Evolutionary conservation across 2,113 vertebrate species (phyloP), one percentile per base, ranked within the genome.

Genomic region (Scomber colias): DNA sequence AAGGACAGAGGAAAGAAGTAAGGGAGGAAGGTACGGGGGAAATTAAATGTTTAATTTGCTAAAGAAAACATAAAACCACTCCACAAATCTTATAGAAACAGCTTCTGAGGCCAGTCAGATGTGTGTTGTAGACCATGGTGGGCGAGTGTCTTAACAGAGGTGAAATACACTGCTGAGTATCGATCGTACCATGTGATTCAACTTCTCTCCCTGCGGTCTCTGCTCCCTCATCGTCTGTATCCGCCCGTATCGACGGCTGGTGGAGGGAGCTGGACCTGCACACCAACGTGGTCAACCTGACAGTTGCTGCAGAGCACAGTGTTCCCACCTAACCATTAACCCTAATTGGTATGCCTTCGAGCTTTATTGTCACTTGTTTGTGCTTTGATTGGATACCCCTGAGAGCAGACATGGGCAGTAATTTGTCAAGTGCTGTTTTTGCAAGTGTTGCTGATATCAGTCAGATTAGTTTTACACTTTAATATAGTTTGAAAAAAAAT

Each of bases 111-210:
- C 13, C n/a, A 50, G 14, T 51, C n/a, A 46, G 74, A 51, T 49
- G 75, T 59, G 68, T 72, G 66, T 66, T 84, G 31, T 50, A 69
- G 46, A 40, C 35, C 48, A 24, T 11, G 50, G 73, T 57, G 63
- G 35, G 86, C 24, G 53, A 55, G 63, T 59, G 56, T 74, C 65
- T 87, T 56, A 71, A 65, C 60, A 64, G 79, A 75, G 84, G 77
- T 90, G 70, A 89, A 88, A 90, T 86, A 81, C 57, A 49, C 75
- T 78, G 87, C 83, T 71, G 86, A 56, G 73, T 87, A 94, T 93
- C 66, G 92, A 93, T 90, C 21, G 10, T 45, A 71, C 78, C 81
- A 83, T 82, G 86, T 90, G 90, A 91, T 81, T 79, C 76, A 54
- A 51, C 81, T 72, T 40, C 75, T 56, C 78, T 63, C 86, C 83